Base-by-base conservation (phyloP, 2,888 invertebrate species). In the Eudemis profundana region DNA sequence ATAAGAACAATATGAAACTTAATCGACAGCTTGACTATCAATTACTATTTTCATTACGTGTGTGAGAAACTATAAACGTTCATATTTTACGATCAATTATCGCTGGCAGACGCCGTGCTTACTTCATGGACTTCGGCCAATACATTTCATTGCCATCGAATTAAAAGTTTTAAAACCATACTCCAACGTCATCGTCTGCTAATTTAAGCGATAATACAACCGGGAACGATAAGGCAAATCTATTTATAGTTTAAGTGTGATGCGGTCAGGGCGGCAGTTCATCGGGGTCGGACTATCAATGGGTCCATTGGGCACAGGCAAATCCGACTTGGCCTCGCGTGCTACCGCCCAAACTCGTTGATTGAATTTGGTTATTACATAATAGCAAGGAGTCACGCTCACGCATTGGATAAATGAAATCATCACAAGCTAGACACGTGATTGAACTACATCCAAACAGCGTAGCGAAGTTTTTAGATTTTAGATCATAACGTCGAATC, bases 261-360 rank as follows among this genome's bases (percentile, higher is more conserved):
- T 70, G 67, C 66, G 67, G 66, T 69, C 66, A 60, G 68, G 69
- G 69, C 64, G 66, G 67, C 68, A 65, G 71, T 53, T 60, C 59
- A 73, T 74, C 71, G 74, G 71, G 78, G 78, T 79, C 75, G 75
- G 72, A 71, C 68, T 72, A 73, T 75, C 75, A 72, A 78, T 76
- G 73, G 74, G 7, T n/a, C 12, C 38, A 74, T n/a, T 68, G 68
- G 33, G 71, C 70, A 75, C 72, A 73, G 74, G 72, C 72, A 72
- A 57, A 68, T 64, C 54, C 67, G 67, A 59, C 33, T 49, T 72
- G 80, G 76, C 80, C 80, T 84, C 79, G 83, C 83, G 78, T 82
- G 84, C 71, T 70, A 68, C 70, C 69, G 73, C 72, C 62, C 74
- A 75, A 72, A 74, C 71, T 69, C 63, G 23, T 71, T 70, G 68